Conservation (phyloP, 2,113 vertebrate species). For the Antechinus stuartii region DNA sequence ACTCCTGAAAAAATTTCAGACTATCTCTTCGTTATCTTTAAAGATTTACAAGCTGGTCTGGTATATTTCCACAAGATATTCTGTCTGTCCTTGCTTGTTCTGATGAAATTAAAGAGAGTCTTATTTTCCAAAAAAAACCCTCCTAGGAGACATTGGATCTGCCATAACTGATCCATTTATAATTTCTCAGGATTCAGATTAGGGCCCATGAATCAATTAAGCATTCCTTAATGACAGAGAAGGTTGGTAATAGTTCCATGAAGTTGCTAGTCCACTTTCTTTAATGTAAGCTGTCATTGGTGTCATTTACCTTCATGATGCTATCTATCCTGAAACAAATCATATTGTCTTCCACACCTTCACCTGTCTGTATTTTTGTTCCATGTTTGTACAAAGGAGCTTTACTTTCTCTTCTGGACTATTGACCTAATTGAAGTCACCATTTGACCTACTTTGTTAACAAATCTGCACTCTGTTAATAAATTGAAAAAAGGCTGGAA, state of each 20-base stretch:
- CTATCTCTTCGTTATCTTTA: neutral
- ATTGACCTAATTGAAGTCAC: neutral
- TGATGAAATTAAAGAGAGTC: neutral
- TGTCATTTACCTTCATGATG: neutral
- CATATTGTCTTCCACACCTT: neutral
- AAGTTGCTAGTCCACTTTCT: neutral
- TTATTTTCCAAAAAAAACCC: neutral
- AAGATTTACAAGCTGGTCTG: neutral
- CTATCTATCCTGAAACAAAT: neutral
- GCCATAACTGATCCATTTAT: neutral
- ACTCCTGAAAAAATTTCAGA: no score
- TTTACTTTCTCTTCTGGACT: neutral
- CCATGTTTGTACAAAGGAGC: neutral
- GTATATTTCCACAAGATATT: neutral
- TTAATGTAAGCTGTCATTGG: neutral
- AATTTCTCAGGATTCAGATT: neutral
- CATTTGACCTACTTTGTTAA: neutral
- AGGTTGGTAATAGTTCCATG: neutral
- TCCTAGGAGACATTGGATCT: neutral
- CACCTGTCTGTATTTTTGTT: neutral
- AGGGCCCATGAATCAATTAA: neutral
- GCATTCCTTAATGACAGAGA: neutral
- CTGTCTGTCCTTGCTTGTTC: neutral
- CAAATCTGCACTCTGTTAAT: neutral
- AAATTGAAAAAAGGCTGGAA: neutral